These are phyloP conservation scores for Syrphus vitripennis DNA, from an alignment of 2,888 invertebrate species.

Conservation along the genomic window DNA sequence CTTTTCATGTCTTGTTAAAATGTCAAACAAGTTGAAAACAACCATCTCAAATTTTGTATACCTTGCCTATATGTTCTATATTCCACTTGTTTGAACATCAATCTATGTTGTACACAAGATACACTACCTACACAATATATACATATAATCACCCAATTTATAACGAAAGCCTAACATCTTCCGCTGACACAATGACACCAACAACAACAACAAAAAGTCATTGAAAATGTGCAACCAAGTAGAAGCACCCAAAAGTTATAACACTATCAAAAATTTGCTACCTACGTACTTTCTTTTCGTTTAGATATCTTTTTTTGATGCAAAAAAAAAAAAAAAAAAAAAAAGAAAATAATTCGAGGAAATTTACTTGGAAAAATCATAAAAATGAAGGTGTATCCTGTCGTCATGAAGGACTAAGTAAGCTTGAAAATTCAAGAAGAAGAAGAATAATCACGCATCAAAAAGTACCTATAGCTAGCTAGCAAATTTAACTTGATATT, in stretches of 20 bases:
- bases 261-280: background rate
- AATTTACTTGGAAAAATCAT: background rate
- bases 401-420: background rate
- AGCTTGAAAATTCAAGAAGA: background rate
- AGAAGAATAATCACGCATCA: background rate
- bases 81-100: background rate
- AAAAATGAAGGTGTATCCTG: constrained; percentile 4
- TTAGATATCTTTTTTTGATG: too few relatives aligned
- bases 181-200: background rate
- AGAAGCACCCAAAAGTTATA: background rate
- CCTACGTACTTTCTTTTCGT: too few relatives aligned
- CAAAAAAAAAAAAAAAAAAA: too few relatives aligned
- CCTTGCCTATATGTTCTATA: too few relatives aligned
- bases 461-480: background rate
- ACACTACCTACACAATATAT: background rate
- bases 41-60: background rate
- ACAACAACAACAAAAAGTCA: background rate
- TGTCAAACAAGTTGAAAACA: background rate
- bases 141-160: background rate
- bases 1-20: background rate
- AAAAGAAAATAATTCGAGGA: too few relatives aligned
- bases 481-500: background rate
- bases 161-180: background rate
- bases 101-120: background rate
- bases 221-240: background rate